Base-by-base conservation (phyloP, 2,888 invertebrate genomes). In the Rhopalosiphum nymphaeae region DNA sequence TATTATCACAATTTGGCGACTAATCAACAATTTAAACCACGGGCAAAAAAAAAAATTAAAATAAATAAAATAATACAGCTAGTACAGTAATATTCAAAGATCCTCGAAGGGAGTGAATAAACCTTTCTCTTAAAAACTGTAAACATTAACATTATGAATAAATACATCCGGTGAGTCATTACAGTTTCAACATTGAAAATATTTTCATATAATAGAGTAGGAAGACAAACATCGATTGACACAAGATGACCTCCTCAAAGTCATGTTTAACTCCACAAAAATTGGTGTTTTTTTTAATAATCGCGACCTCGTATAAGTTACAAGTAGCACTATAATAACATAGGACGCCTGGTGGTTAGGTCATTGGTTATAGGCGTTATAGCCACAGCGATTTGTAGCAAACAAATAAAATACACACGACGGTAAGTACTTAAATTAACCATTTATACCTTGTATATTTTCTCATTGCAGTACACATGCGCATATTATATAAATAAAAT, bases 91-190 rank as follows among this genome's bases (percentile, higher is more conserved):
- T 44, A 67, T 84, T 29, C 9, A 84, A 91, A 53, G 29, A 84
- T 84, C 42, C 9, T 29, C 84, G 53, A 53, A 10, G 57, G 9
- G 49, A 7, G 29, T 4, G 49, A 7, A 21, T 4, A 61, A 61
- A 46, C 46, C 46, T 61, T 88, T 67, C 42, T 67, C 57, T 61
- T 49, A 29, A 78, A 53, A 78, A 25, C 9, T 44, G 25, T 53
- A 78, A 88, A 89, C 61, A 92, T 53, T 29, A 88, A 61, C 42
- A 87, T 61, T 16, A 7, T 29, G 26, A 67, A 42, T 61, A 29
- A 61, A 21, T 42, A 94, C 86, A 94, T 94, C 90, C 94, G 67
- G 93, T 61, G 85, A 85, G n/a, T 85, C 42, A 93, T 90, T 90
- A 53, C 46, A 85, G 44, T 85, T 85, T 29, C 61, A 49, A 42